Evolutionary conservation across 30 jellyfish, hydroid and myxozoan genomes (phyloP).

Genomic region (Chironex yamaguchii): DNA sequence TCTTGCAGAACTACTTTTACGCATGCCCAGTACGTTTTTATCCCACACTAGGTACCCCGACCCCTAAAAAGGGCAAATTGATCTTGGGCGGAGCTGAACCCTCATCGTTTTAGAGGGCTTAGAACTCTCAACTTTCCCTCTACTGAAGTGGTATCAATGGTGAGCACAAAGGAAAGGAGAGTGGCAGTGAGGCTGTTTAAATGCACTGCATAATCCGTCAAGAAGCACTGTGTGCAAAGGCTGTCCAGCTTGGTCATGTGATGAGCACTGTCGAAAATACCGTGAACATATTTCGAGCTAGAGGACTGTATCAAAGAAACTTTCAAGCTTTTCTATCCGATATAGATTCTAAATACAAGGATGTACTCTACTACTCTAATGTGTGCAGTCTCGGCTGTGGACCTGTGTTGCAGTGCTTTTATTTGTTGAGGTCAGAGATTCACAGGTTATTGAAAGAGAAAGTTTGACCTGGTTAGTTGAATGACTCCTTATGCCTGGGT

Average conservation of each 20-base stretch:
- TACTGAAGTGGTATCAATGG: no score
- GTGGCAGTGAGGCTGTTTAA: no score
- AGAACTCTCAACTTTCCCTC: no score
- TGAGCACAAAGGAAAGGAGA: no score
- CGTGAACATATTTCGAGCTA: background rate
- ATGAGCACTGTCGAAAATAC: background rate
- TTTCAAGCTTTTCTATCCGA: constrained; percentile 1
- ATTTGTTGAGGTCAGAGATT: background rate
- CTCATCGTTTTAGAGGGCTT: no score
- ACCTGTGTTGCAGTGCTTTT: background rate
- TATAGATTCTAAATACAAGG: constrained; percentile 3
- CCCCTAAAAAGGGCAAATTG: no score
- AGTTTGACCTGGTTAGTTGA: background rate
- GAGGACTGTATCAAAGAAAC: background rate
- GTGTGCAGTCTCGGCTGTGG: background rate
- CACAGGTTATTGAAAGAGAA: background rate
- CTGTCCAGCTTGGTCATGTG: background rate
- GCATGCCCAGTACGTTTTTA: no score
- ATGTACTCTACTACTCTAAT: background rate
- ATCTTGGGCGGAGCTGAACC: no score
- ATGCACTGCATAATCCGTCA: background rate
- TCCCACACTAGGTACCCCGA: no score
- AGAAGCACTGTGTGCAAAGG: background rate
- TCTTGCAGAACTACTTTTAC: no score
- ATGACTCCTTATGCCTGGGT: constrained; percentile 4